Evolutionary conservation across 2,797 vertebrate genomes (phyloP).

Genomic region (Alcedo quadribrachys): DNA sequence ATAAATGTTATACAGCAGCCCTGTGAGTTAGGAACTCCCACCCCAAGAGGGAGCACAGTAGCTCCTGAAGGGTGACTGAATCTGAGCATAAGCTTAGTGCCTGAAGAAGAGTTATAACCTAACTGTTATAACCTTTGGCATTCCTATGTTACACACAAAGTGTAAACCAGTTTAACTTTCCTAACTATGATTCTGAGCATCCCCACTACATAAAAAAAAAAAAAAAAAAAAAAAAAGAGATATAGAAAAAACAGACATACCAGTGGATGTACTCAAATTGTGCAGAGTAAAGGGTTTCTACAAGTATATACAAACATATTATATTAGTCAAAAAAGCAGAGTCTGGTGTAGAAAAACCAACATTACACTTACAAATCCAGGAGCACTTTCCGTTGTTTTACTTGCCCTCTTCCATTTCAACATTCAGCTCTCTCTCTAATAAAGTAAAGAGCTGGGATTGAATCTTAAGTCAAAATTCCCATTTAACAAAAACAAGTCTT

Average conservation of each 20-base stretch:
- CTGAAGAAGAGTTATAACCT: not conserved
- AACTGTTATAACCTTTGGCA: not conserved
- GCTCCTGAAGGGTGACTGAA: not conserved
- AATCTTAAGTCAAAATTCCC: not conserved
- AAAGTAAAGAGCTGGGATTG: not conserved
- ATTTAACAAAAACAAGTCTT: not conserved
- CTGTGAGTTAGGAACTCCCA: not conserved
- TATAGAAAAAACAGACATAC: not conserved
- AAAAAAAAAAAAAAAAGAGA: not conserved
- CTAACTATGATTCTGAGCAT: not conserved
- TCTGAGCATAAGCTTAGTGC: not conserved
- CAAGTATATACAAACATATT: not conserved
- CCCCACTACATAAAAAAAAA: not conserved
- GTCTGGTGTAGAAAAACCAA: not conserved
- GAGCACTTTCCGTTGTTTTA: not conserved
- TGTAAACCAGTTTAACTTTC: not conserved
- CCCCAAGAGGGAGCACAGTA: not conserved
- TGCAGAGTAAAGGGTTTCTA: not conserved
- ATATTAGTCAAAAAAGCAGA: not conserved
- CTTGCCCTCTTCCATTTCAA: not conserved
- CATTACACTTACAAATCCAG: not conserved
- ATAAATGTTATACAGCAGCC: not conserved
- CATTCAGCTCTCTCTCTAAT: not conserved
- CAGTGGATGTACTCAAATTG: not conserved
- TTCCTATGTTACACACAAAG: not conserved